phyloP scores from a whole-genome alignment of 37 sponge, comb jelly and placozoan species.

The Petrosia ficiformis region DNA sequence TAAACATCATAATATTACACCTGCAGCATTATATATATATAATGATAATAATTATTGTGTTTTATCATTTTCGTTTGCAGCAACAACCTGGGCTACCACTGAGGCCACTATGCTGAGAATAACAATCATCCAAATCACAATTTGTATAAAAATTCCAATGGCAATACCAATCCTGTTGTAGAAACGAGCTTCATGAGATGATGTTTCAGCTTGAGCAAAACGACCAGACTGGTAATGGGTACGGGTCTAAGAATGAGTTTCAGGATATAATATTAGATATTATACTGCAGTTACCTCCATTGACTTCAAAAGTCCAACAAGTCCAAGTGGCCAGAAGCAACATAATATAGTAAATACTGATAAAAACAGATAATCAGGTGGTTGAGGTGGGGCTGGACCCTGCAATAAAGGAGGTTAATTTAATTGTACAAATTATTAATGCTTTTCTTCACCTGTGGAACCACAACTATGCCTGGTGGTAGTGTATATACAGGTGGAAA shows the following conservation, averaged over 20 bases:
- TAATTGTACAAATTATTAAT: no score
- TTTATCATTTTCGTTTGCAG: no score
- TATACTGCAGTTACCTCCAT: constrained; percentile 36
- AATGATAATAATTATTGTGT: no score
- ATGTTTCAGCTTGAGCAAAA: background rate
- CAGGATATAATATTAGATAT: background rate
- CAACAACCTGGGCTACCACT: background rate
- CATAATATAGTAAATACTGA: constrained; percentile 43
- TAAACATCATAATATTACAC: no score
- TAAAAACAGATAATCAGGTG: constrained; percentile 37
- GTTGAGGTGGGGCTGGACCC: no score
- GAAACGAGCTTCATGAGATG: background rate
- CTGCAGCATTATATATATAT: no score
- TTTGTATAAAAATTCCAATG: background rate
- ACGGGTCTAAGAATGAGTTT: background rate
- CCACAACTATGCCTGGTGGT: no score
- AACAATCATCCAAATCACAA: background rate
- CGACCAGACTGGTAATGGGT: background rate
- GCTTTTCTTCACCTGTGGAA: no score
- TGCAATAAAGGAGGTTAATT: no score
- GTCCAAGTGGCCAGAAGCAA: constrained; percentile 43
- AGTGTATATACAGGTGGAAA: no score
- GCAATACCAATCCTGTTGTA: background rate
- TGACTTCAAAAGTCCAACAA: constrained; percentile 58
- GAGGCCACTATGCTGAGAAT: background rate